phyloP scores from a whole-genome alignment of 2,888 invertebrate species.

The Chymomyza caudatula region DNA sequence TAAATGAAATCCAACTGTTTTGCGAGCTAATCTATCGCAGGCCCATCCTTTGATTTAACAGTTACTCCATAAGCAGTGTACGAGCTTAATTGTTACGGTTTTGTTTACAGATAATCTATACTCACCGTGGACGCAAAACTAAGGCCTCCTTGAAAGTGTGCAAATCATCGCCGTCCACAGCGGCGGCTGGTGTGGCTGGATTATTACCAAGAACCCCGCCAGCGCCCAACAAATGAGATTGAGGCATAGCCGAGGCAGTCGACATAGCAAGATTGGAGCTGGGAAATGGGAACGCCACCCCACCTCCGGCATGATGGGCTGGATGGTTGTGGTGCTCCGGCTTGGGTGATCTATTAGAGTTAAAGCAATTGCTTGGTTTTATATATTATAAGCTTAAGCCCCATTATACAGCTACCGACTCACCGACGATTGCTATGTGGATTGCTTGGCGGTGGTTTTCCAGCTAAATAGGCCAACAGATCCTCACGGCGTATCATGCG shows the following conservation, averaged over 20 bases:
- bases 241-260: constrained; percentile 6
- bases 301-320: constrained; percentile 30
- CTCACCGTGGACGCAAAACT: constrained; percentile 79
- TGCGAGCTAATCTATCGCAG: too few species aligned
- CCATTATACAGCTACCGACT: constrained; percentile 52
- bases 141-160: constrained; percentile 87
- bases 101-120: not conserved
- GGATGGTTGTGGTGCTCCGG: constrained; percentile 60
- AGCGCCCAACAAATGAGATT: constrained; percentile 10
- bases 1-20: too few species aligned
- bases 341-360: constrained; percentile 73
- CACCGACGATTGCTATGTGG: constrained; percentile 79
- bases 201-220: constrained; percentile 10
- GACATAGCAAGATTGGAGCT: constrained; percentile 27
- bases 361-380: constrained; percentile 4
- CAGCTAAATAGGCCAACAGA: constrained; percentile 86
- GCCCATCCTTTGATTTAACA: too few species aligned
- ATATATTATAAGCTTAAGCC: not conserved
- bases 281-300: constrained; percentile 22
- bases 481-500: constrained; percentile 87
- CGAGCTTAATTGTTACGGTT: too few species aligned
- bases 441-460: constrained; percentile 82
- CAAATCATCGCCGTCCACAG: constrained; percentile 78
- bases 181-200: constrained; percentile 8
- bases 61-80: too few species aligned